A percentile compares a stretch with the other conserved stretches of the same genome.
These are phyloP conservation scores for Tor tambroides DNA, from an alignment of 2,113 vertebrate species.

Conservation along the genomic window DNA sequence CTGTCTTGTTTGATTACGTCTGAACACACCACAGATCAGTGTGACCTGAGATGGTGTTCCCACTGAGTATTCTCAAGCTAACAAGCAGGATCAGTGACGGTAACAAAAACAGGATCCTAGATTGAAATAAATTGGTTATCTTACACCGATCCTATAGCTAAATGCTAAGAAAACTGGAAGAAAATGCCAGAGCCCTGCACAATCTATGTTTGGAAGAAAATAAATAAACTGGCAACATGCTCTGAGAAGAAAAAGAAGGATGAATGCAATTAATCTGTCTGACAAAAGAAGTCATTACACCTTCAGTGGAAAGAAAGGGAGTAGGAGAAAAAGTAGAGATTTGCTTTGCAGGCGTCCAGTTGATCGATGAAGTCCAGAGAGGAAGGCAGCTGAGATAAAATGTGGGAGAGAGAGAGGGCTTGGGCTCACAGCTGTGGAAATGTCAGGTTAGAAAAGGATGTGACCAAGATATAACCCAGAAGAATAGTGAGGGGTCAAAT, in stretches of 20 bases:
- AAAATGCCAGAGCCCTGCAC: background rate
- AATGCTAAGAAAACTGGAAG: conserved; percentile 27
- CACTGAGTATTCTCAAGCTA: conserved; percentile 43
- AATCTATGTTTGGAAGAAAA: conserved; percentile 24
- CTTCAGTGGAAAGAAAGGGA: conserved; percentile 41
- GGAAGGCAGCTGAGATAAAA: conserved; percentile 45
- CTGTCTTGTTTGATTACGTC: background rate
- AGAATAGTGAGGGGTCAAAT: background rate
- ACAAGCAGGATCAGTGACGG: conserved; percentile 43
- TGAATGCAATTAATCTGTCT: conserved; percentile 56
- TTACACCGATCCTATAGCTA: conserved; percentile 20
- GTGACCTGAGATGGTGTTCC: conserved; percentile 31
- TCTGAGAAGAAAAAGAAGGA: conserved; percentile 44
- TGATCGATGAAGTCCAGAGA: conserved; percentile 52
- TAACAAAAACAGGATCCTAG: conserved; percentile 5
- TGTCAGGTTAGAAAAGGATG: background rate
- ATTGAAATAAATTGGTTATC: conserved; percentile 29
- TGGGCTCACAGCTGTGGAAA: conserved; percentile 9
- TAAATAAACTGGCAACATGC: conserved; percentile 55
- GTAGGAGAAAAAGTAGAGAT: conserved; percentile 51
- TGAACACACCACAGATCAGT: background rate
- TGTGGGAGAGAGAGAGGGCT: conserved; percentile 13
- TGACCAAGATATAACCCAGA: conserved; percentile 15
- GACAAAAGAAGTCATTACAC: conserved; percentile 62
- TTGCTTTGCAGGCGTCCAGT: conserved; percentile 53